Conservation (phyloP, 2,797 vertebrate species). For the Periophthalmus magnuspinnatus region DNA sequence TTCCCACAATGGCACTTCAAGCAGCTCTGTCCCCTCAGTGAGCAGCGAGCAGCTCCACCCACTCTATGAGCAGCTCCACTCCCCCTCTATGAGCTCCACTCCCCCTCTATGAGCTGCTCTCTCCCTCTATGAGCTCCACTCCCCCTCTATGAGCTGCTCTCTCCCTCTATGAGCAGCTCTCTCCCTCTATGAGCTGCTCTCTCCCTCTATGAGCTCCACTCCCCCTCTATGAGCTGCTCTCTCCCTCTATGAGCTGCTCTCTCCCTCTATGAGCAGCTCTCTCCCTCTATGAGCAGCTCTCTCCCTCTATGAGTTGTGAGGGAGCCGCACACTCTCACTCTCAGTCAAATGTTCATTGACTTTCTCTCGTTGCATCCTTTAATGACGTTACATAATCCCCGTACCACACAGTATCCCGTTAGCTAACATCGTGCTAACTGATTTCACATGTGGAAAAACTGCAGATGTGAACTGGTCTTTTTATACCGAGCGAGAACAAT, state of each 20-base stretch:
- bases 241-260: conserved; percentile 39
- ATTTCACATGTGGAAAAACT: neutral
- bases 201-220: neutral
- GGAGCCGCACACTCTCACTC: conserved; percentile 17
- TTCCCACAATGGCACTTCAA: conserved; percentile 2
- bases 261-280: neutral
- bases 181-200: conserved; percentile 39
- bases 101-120: no score
- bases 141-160: neutral
- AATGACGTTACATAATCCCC: conserved; percentile 42
- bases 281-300: no score
- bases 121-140: conserved; percentile 39
- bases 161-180: no score
- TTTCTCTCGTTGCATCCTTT: conserved; percentile 48
- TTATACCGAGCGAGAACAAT: neutral
- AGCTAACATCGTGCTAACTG: conserved; percentile 22
- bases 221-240: no score
- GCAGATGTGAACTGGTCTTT: neutral
- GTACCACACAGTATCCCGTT: conserved; percentile 29
- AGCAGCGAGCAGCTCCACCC: no score
- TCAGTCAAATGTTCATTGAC: conserved; percentile 36
- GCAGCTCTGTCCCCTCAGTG: neutral
- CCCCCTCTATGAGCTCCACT: neutral
- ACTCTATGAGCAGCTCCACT: no score
- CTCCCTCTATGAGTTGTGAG: conserved; percentile 48